Base-by-base conservation (phyloP, 2,113 vertebrate species). In the Neotoma lepida region DNA sequence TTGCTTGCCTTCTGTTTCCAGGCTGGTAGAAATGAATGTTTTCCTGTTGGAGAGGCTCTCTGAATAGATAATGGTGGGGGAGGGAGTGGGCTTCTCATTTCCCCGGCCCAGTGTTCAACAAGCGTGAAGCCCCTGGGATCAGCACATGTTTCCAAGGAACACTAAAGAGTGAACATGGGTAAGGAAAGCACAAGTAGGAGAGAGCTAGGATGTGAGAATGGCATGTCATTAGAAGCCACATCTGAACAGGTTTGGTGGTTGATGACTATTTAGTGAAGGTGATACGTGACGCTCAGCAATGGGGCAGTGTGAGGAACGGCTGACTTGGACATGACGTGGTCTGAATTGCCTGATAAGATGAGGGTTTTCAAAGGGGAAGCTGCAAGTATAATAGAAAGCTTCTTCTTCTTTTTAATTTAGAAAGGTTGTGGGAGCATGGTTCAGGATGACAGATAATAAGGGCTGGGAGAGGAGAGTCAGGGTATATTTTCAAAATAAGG, bases 201-300 rank as follows among this genome's bases (percentile, higher is more conserved):
- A 22, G n/a, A 6, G 13, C 22, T 13, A 14, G 46, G 4, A 20
- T 39, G 3, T 30, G 14, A 70, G 86, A 18, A 18, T 44, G 49
- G 66, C 26, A 24, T 20, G n/a, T 22, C 22, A 14, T 41, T 17
- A 20, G 46, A 30, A 68, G 44, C 26, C 22, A 12, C 15, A 46
- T 22, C 10, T n/a, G 51, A 41, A 9, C 15, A 51, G 51, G 7
- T 74, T 78, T 51, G 30, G 18, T 22, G 56, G 71, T 39, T 33
- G 33, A 6, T 7, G 2, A 30, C 15, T 68, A 10, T 9, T 28
- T 82, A 73, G 61, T 35, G 89, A 88, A 63, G n/a, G n/a, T n/a
- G n/a, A n/a, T n/a, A n/a, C 28, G 20, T 35, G 9, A 10, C 3
- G 2, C 4, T 1, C 1, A 68, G 77, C 26, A 46, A 30, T 0